Conservation (phyloP, 2,113 vertebrate genomes). For the Cryptoleucopteryx plumbea region DNA sequence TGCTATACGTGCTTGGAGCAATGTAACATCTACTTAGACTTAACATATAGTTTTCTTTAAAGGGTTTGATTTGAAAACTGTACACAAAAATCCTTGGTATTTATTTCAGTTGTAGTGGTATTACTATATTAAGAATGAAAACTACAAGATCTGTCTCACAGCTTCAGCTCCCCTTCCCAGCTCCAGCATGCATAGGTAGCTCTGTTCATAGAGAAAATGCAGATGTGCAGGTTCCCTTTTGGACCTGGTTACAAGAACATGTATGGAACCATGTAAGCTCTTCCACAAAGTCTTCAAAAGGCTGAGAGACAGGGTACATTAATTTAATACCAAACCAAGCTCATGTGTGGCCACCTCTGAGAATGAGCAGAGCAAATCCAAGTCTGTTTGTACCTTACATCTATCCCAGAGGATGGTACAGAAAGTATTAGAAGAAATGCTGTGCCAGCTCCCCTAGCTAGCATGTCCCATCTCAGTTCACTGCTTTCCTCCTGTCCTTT, state of each 20-base stretch:
- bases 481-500: not conserved
- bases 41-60: slow-evolving; percentile 16
- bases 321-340: not conserved
- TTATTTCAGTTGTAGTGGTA: not conserved
- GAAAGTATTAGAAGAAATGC: not conserved
- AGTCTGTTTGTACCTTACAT: not conserved
- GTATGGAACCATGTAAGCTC: not conserved
- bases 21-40: not conserved
- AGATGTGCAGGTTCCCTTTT: not conserved
- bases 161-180: not conserved
- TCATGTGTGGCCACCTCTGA: not conserved
- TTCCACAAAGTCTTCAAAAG: not conserved
- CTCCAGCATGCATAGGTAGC: not conserved
- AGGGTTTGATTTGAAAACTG: not conserved
- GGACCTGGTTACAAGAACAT: not conserved
- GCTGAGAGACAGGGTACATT: not conserved
- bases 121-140: not conserved
- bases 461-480: not conserved
- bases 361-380: not conserved
- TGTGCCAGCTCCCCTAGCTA: not conserved
- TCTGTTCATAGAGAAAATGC: not conserved
- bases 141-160: not conserved
- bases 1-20: not conserved
- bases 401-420: not conserved
- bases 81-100: not conserved